These are phyloP conservation scores for Cryptocephalus primarius DNA, from an alignment of 2,888 invertebrate genomes.

Conservation along the genomic window DNA sequence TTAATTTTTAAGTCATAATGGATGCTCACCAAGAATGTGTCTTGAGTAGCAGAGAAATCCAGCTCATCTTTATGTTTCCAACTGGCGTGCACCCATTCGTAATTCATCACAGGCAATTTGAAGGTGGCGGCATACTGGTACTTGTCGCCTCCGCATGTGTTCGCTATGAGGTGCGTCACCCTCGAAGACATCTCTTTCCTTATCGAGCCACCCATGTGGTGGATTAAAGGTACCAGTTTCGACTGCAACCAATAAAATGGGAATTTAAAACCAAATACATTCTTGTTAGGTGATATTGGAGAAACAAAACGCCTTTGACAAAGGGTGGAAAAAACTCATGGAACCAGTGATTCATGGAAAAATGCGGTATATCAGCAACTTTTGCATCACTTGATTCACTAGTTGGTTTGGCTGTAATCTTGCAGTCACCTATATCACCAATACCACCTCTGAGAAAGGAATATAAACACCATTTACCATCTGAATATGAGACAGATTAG, in stretches of 20 bases:
- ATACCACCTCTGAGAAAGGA: too few relatives aligned
- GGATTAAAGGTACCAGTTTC: slow-evolving; percentile 77
- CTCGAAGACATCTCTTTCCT: slow-evolving; percentile 80
- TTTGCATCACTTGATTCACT: too few relatives aligned
- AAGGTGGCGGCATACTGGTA: slow-evolving; percentile 89
- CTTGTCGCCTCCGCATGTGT: slow-evolving; percentile 80
- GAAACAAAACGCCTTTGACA: too few relatives aligned
- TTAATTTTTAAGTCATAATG: not conserved
- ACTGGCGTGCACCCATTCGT: slow-evolving; percentile 77
- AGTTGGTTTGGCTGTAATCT: too few relatives aligned
- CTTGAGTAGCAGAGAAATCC: slow-evolving; percentile 58
- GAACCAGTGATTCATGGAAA: too few relatives aligned
- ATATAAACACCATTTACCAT: too few relatives aligned
- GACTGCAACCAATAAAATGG: slow-evolving; percentile 46
- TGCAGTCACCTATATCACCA: too few relatives aligned
- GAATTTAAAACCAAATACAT: slow-evolving; percentile 1
- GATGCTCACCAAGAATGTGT: slow-evolving; percentile 49
- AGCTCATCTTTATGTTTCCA: slow-evolving; percentile 73
- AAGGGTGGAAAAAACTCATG: too few relatives aligned
- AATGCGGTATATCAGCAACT: too few relatives aligned
- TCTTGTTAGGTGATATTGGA: too few relatives aligned
- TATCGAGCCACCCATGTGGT: slow-evolving; percentile 94
- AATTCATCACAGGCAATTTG: slow-evolving; percentile 77
- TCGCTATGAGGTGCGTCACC: slow-evolving; percentile 90
- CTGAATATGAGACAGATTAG: too few relatives aligned